A percentile compares a stretch with the other conserved stretches of the same genome.
Evolutionary conservation across 2,888 invertebrate species (phyloP).

Genomic region (Leptinotarsa peninsularis): DNA sequence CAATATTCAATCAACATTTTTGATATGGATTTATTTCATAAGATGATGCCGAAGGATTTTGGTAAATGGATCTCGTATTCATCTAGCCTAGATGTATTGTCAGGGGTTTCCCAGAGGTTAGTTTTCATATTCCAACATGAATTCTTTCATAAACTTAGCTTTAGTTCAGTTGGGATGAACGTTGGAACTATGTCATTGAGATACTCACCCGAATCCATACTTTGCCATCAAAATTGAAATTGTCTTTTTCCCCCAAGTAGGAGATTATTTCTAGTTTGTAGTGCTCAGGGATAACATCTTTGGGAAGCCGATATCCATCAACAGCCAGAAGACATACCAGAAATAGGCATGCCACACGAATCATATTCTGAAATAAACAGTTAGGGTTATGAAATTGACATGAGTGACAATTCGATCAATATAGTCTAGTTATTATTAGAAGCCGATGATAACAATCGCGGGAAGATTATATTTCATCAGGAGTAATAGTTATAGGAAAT

Average conservation of each 20-base stretch:
- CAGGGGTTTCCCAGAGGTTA: no score
- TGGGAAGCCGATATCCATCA: constrained; percentile 61
- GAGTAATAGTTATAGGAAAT: no score
- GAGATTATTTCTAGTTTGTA: constrained; percentile 66
- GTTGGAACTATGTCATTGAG: background rate
- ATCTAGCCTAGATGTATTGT: no score
- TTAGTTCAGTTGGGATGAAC: background rate
- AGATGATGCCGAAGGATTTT: no score
- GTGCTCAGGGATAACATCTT: constrained; percentile 62
- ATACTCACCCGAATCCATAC: constrained; percentile 72
- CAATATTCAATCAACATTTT: no score
- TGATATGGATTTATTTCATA: no score
- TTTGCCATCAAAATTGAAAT: constrained; percentile 71
- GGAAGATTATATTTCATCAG: no score
- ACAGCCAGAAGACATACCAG: constrained; percentile 42
- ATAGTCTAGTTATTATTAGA: background rate
- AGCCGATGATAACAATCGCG: no score
- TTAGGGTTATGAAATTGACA: background rate
- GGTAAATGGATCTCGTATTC: no score
- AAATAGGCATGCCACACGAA: constrained; percentile 33
- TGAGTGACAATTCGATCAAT: background rate
- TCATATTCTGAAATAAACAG: constrained; percentile 43
- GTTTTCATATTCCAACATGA: no score
- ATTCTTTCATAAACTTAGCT: no score
- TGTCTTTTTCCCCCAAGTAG: constrained; percentile 66